These are phyloP conservation scores for Palythoa grandis DNA, from an alignment of 92 coral and sea anemone genomes.

Conservation along the genomic window DNA sequence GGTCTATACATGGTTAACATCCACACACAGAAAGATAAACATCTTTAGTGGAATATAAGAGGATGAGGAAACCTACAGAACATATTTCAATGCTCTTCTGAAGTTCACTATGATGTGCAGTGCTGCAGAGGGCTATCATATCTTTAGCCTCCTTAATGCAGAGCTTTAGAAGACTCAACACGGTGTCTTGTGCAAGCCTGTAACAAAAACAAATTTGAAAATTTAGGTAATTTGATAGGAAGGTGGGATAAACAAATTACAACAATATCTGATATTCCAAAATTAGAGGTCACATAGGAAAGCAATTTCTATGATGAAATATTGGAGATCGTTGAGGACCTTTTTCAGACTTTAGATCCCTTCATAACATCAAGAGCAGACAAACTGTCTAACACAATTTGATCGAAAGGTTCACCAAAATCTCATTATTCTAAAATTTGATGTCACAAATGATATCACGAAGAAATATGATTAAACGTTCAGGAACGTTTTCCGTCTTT, in stretches of 20 bases:
- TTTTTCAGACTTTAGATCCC: no score
- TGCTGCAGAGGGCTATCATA: conserved; percentile 56
- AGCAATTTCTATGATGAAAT: no score
- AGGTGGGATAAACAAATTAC: background rate
- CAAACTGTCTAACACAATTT: no score
- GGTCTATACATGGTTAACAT: no score
- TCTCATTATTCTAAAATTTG: no score
- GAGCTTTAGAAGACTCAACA: conserved; percentile 65
- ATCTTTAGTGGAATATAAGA: background rate
- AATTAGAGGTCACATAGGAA: background rate
- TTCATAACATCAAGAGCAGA: no score
- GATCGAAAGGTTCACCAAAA: no score
- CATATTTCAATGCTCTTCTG: conserved; percentile 50
- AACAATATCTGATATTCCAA: background rate
- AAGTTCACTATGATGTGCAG: conserved; percentile 61
- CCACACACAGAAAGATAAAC: no score
- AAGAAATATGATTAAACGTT: no score
- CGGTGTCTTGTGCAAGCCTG: conserved; percentile 89
- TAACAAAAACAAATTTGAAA: background rate
- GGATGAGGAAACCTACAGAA: conserved; percentile 66
- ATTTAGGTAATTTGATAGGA: background rate
- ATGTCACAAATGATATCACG: no score
- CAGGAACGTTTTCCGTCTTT: no score
- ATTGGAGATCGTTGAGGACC: no score
- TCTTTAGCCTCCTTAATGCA: conserved; percentile 72